Evolutionary conservation across 2,113 vertebrate genomes (phyloP).

Genomic region (Phylloscopus trochiloides): DNA sequence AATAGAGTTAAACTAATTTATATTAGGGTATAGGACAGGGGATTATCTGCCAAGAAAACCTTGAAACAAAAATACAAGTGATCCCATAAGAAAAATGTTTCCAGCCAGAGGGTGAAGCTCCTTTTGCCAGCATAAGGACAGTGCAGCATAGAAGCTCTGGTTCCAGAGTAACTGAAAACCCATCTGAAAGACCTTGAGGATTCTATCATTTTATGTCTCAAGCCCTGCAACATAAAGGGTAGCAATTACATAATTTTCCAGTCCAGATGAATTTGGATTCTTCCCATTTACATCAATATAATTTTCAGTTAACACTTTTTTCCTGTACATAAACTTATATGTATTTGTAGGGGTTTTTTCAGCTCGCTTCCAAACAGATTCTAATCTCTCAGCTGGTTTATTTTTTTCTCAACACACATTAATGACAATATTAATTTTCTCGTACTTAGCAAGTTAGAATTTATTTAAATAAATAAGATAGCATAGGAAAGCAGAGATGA

Average conservation of each 20-base stretch:
- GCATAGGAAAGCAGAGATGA: neutral
- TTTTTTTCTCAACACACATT: neutral
- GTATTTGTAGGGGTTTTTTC: neutral
- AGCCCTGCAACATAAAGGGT: neutral
- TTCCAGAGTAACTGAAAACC: neutral
- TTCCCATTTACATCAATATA: neutral
- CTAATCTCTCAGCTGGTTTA: neutral
- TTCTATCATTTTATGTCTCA: neutral
- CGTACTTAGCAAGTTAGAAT: neutral
- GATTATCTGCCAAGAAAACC: neutral
- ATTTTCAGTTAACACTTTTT: neutral
- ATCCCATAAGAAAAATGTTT: neutral
- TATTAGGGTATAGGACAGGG: neutral
- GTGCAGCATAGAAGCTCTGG: accelerated
- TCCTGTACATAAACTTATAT: neutral
- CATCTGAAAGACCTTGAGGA: neutral
- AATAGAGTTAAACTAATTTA: neutral
- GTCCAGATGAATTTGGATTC: neutral
- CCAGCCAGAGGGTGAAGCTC: neutral
- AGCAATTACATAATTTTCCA: neutral
- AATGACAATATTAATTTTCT: neutral
- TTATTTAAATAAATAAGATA: neutral
- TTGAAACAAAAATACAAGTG: neutral
- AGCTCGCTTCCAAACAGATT: neutral
- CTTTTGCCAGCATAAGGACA: neutral